phyloP scores from a whole-genome alignment of 2,888 invertebrate species.

The Calliopum simillimum region DNA sequence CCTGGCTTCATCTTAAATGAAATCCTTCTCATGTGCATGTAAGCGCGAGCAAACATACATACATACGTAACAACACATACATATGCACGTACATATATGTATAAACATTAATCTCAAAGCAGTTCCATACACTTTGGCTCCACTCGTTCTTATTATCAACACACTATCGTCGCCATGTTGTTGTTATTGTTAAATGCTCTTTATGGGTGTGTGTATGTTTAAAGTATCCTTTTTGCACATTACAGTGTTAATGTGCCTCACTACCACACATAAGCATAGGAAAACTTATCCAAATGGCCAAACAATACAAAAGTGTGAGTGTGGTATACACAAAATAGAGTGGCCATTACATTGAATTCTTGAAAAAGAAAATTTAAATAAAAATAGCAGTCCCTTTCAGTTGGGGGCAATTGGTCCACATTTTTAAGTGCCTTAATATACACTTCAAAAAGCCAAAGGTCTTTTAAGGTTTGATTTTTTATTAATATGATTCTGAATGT shows the following conservation, averaged over 20 bases:
- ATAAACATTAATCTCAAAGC: constrained; percentile 60
- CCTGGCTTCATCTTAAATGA: too few relatives aligned
- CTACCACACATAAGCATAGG: constrained; percentile 61
- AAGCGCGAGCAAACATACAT: not conserved
- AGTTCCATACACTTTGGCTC: constrained; percentile 30
- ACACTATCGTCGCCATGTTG: constrained; percentile 58
- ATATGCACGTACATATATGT: constrained; percentile 23
- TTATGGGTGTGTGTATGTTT: constrained; percentile 33
- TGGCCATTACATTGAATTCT: too few relatives aligned
- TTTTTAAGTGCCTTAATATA: too few relatives aligned
- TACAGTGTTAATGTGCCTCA: constrained; percentile 65
- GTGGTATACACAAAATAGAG: too few relatives aligned
- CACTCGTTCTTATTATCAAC: constrained; percentile 38
- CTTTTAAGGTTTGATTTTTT: too few relatives aligned
- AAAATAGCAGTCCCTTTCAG: too few relatives aligned
- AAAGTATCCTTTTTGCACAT: constrained; percentile 61
- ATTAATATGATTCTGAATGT: too few relatives aligned
- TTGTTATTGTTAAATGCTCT: constrained; percentile 22
- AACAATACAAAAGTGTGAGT: not conserved
- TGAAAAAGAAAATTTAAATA: too few relatives aligned
- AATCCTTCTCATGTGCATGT: too few relatives aligned
- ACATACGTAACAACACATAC: not conserved
- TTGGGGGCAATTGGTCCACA: too few relatives aligned
- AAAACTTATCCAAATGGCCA: constrained; percentile 37
- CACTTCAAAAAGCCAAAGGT: too few relatives aligned